These are phyloP conservation scores for Microplitis demolitor DNA, from an alignment of 1,140 invertebrate species.

Conservation along the genomic window DNA sequence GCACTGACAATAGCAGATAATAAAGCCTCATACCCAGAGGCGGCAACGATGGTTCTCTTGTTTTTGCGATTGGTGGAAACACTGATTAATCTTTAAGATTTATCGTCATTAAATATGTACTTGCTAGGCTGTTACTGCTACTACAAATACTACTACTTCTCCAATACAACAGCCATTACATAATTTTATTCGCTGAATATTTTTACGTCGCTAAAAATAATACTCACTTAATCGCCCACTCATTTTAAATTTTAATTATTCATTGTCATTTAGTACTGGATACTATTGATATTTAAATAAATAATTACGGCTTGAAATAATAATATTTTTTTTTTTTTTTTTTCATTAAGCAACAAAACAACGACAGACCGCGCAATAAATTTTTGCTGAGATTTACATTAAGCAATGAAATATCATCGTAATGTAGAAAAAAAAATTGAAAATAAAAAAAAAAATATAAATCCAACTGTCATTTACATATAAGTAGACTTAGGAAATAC, in stretches of 20 bases:
- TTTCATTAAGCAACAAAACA: not conserved
- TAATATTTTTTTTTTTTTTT: not conserved
- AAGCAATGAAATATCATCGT: not conserved
- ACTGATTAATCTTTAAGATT: slow-evolving; percentile 13
- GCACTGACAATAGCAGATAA: slow-evolving; percentile 62
- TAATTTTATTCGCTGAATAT: too few species aligned
- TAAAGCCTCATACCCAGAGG: slow-evolving; percentile 47
- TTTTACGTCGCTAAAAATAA: too few species aligned
- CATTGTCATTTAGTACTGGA: not conserved
- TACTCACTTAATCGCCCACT: too few species aligned
- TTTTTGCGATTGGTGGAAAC: slow-evolving; percentile 54
- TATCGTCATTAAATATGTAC: slow-evolving; percentile 6
- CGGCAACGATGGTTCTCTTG: slow-evolving; percentile 53
- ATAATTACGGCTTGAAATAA: too few species aligned
- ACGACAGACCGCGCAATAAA: not conserved
- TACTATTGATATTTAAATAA: too few species aligned
- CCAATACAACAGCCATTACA: not conserved
- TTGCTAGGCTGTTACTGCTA: not conserved
- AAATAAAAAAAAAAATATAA: not conserved
- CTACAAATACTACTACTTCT: not conserved
- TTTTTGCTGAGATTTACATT: not conserved
- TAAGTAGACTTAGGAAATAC: slow-evolving; percentile 35
- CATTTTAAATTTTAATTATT: not conserved
- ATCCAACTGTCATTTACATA: not conserved
- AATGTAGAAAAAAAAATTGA: slow-evolving; percentile 6